Evolutionary conservation across 2,888 invertebrate species (phyloP), one percentile per base, ranked within the genome.

Genomic region (Spodoptera exigua): DNA sequence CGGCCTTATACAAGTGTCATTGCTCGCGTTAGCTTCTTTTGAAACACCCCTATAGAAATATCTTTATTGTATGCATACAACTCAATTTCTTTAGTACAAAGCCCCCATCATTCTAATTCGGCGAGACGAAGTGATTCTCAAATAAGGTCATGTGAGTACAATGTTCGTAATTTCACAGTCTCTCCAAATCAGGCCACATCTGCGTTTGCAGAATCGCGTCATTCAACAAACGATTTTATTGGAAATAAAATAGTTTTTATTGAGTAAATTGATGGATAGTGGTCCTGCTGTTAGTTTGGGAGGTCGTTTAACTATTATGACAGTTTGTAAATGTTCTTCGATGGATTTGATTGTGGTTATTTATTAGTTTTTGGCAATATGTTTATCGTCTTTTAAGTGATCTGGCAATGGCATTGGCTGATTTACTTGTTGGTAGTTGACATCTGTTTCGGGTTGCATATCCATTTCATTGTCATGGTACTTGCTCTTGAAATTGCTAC

Each of bases 231-330:
- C 43, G 61, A 58, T 76, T 72, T 74, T 76, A 75, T 76, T 73
- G 67, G 56, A 59, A 59, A 62, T 62, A 76, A 70, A 63, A 70
- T 13, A 48, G 17, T 67, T 75, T 74, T 75, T 76, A 76, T 76
- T 70, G 58, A 60, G 60, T 45, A 70, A 70, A 75, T 75, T 75
- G 74, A 53, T 60, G 59, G 52, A 67, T 73, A 57, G 57, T 57
- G 45, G 60, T 52, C 37, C 35, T 56, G 52, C 39, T n/a, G 40
- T 60, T 59, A 37, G 46, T 56, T 61, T 51, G 51, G 41, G 51
- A 60, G 69, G 47, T 60, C 69, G 49, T 61, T 71, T 53, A 57
- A 59, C 53, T 58, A 39, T 53, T 46, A 11, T 7, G 27, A 18
- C 37, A 46, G 48, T 53, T 52, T 51, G 41, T 62, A 52, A 67